phyloP scores from a whole-genome alignment of 2,113 vertebrate species.

The Eolophus roseicapilla region DNA sequence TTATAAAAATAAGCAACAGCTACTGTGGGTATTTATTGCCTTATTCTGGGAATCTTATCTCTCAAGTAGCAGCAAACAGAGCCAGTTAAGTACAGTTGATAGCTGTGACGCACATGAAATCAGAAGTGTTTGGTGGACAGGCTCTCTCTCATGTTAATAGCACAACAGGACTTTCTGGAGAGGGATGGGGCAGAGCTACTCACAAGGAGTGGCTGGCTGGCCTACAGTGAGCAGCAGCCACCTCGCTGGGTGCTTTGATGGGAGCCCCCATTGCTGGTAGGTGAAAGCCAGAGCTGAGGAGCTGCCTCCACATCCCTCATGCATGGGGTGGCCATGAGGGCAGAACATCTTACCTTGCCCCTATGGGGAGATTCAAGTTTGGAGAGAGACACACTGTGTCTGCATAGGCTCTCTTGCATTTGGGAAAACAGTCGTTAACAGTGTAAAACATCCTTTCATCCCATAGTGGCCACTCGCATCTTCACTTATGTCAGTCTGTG shows the following conservation, averaged over 20 bases:
- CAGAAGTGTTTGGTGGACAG: neutral
- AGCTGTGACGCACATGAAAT: neutral
- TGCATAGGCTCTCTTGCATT: neutral
- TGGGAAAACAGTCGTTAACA: neutral
- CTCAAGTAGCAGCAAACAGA: neutral
- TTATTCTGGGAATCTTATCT: constrained; percentile 6
- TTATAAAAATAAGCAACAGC: neutral
- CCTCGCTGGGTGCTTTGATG: neutral
- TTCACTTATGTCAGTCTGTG: neutral
- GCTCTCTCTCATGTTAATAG: neutral
- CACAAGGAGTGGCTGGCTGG: neutral
- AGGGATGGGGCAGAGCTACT: neutral
- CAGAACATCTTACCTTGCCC: neutral
- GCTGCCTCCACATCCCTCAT: neutral
- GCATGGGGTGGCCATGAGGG: neutral
- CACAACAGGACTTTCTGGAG: neutral
- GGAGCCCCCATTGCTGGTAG: neutral
- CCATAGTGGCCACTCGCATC: neutral
- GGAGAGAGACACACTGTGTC: neutral
- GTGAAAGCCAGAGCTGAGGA: neutral
- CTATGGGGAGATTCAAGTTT: neutral
- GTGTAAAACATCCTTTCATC: neutral
- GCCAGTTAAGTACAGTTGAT: neutral
- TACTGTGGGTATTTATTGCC: constrained; percentile 15
- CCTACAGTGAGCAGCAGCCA: rapidly evolving